Evolutionary conservation across 1,140 invertebrate species (phyloP).

Genomic region (Metaphire vulgaris): DNA sequence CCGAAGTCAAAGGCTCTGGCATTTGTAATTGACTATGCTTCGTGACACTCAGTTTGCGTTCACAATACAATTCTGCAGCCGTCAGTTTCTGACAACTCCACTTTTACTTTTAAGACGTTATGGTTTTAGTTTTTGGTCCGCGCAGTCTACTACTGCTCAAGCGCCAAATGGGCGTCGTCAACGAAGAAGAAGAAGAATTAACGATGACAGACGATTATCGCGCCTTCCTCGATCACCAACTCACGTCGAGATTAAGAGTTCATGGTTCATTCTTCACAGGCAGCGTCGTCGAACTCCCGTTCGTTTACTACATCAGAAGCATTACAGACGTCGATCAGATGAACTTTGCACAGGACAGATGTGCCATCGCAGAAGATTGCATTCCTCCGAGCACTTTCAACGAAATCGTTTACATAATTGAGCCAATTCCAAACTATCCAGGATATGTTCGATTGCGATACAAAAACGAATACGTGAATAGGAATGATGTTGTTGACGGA

Average conservation of each 20-base stretch:
- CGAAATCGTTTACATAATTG: neutral
- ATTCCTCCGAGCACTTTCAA: neutral
- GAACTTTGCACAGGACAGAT: neutral
- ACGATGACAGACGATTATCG: neutral
- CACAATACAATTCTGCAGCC: too few species aligned
- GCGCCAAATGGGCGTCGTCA: too few species aligned
- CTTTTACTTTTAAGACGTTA: too few species aligned
- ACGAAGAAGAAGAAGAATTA: too few species aligned
- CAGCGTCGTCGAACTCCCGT: neutral
- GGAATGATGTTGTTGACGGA: neutral
- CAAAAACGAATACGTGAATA: neutral
- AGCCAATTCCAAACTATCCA: neutral
- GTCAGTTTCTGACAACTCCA: too few species aligned
- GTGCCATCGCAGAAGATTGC: neutral
- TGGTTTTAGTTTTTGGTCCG: too few species aligned
- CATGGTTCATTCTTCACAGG: neutral
- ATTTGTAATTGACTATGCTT: too few species aligned
- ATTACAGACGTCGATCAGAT: neutral
- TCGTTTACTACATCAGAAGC: neutral
- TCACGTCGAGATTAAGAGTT: neutral
- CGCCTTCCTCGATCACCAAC: neutral
- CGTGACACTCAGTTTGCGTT: too few species aligned
- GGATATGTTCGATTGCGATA: neutral
- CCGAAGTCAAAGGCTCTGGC: too few species aligned
- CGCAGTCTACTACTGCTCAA: too few species aligned